Evolutionary conservation across 2,797 vertebrate species (phyloP).

Genomic region (Macroramphosus scolopax): DNA sequence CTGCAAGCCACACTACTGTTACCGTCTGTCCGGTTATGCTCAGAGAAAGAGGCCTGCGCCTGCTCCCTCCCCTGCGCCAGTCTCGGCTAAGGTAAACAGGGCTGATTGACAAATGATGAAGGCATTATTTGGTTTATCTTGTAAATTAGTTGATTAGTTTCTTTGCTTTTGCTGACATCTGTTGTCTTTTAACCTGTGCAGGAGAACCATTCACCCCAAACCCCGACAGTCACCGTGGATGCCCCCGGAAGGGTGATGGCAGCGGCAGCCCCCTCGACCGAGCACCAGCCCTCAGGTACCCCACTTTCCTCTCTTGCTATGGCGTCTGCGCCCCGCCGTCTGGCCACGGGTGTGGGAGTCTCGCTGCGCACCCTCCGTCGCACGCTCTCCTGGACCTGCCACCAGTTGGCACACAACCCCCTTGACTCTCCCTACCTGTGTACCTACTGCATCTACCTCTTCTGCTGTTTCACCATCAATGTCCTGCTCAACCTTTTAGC

Average conservation of each 20-base stretch:
- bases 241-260: constrained; percentile 71
- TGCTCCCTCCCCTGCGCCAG: constrained; percentile 77
- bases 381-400: constrained; percentile 85
- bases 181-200: constrained; percentile 41
- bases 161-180: background rate
- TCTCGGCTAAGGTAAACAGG: constrained; percentile 81
- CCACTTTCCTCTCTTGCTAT: constrained; percentile 85
- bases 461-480: constrained; percentile 81
- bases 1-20: constrained; percentile 98
- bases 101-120: background rate
- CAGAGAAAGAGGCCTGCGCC: constrained; percentile 96
- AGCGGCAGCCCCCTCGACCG: constrained; percentile 68
- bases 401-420: constrained; percentile 87
- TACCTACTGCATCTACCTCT: constrained; percentile 79
- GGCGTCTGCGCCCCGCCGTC: constrained; percentile 65
- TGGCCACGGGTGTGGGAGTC: constrained; percentile 76
- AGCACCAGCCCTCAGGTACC: constrained; percentile 92
- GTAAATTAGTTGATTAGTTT: too few relatives aligned
- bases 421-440: constrained; percentile 92
- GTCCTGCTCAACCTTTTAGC: constrained; percentile 78
- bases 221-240: constrained; percentile 76
- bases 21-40: constrained; percentile 89
- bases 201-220: constrained; percentile 80
- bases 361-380: constrained; percentile 79
- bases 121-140: background rate